Evolutionary conservation across 1,140 invertebrate species (phyloP).

Genomic region (Drosophila jambulina): DNA sequence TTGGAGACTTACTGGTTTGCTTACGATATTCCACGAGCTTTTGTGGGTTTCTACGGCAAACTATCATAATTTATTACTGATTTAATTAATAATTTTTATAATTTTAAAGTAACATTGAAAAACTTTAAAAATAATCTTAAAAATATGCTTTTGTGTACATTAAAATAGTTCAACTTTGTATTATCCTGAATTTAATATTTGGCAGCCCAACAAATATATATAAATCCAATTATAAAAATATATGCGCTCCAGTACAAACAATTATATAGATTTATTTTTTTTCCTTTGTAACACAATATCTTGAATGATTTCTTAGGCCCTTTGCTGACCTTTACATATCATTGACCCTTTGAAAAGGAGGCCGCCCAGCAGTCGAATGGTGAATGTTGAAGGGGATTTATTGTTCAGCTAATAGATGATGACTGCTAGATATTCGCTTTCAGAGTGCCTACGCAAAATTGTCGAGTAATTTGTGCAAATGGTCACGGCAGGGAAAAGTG

Average conservation of each 20-base stretch:
- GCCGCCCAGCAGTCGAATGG: conserved; percentile 5
- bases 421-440: conserved; percentile 49
- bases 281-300: background rate
- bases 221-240: too few relatives aligned
- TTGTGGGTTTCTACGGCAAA: background rate
- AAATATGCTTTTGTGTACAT: background rate
- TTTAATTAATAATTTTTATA: too few relatives aligned
- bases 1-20: background rate
- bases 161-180: too few relatives aligned
- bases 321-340: conserved; percentile 12
- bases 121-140: too few relatives aligned
- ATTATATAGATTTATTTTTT: background rate
- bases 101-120: too few relatives aligned
- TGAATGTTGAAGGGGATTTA: conserved; percentile 45
- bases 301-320: background rate
- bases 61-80: too few relatives aligned
- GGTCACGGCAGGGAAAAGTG: conserved; percentile 7
- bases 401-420: conserved; percentile 58
- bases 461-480: conserved; percentile 56
- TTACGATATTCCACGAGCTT: conserved; percentile 4
- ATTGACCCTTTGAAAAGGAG: conserved; percentile 27
- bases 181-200: too few relatives aligned
- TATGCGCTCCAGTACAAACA: too few relatives aligned
- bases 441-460: conserved; percentile 31
- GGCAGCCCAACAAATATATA: too few relatives aligned